Conservation (phyloP, 2,113 vertebrate species). For the Bubo scandiacus region DNA sequence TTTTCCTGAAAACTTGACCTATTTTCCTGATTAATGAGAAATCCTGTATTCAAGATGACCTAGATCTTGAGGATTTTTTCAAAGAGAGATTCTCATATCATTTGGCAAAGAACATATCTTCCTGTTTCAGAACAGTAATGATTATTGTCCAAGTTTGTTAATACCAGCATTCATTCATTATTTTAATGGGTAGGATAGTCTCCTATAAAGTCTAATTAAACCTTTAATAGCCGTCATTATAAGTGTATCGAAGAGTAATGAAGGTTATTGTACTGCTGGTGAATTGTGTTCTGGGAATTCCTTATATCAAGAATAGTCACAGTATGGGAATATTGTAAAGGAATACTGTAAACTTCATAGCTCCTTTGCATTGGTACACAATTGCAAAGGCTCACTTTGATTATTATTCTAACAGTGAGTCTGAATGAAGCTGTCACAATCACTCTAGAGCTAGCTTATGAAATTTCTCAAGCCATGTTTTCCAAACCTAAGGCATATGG, state of each 20-base stretch:
- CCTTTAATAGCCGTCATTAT: background rate
- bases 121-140: background rate
- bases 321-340: background rate
- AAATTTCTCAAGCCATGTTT: background rate
- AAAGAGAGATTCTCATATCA: background rate
- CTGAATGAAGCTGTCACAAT: background rate
- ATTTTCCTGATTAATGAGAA: background rate
- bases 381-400: background rate
- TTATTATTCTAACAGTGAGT: background rate
- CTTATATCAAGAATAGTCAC: background rate
- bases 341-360: background rate
- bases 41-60: background rate
- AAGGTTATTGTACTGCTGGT: background rate
- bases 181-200: background rate
- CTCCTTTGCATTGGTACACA: background rate
- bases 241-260: background rate
- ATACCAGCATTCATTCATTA: background rate
- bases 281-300: background rate
- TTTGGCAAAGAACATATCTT: background rate
- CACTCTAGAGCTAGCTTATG: background rate
- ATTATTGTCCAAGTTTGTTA: background rate
- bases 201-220: background rate
- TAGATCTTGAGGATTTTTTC: background rate
- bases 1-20: background rate
- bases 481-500: background rate